phyloP scores from a whole-genome alignment of 2,888 invertebrate species.

The Lissocephala sabroskyi region DNA sequence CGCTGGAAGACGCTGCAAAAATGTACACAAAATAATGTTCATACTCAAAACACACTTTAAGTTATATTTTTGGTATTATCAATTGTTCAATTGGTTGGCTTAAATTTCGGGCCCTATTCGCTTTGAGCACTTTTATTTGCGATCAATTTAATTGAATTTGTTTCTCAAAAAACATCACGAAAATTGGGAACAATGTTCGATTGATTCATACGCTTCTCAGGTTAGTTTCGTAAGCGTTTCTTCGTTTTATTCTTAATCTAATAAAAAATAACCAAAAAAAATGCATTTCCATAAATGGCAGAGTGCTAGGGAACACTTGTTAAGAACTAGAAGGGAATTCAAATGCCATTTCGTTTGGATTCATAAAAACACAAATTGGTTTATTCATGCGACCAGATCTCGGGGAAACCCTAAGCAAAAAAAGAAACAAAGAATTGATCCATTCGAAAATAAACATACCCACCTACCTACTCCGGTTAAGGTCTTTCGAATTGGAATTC shows the following conservation, averaged over 20 bases:
- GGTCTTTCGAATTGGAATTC: constrained; percentile 7
- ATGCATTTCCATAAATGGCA: background rate
- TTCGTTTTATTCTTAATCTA: constrained; percentile 3
- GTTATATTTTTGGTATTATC: constrained; percentile 37
- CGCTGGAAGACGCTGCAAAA: constrained; percentile 94
- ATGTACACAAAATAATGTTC: constrained; percentile 73
- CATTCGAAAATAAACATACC: constrained; percentile 30
- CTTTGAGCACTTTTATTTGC: constrained; percentile 19
- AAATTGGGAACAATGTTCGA: constrained; percentile 71
- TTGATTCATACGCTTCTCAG: constrained; percentile 16
- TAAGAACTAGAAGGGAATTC: no score
- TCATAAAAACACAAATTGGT: no score
- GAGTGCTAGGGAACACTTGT: no score
- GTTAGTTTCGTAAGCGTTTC: background rate
- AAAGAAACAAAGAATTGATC: constrained; percentile 10
- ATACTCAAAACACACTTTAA: constrained; percentile 73
- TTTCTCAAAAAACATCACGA: constrained; percentile 54
- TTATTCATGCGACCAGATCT: no score
- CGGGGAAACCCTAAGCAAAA: background rate
- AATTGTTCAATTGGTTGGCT: constrained; percentile 19
- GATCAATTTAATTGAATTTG: background rate
- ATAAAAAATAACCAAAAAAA: background rate
- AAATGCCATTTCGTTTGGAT: no score
- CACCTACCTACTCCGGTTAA: constrained; percentile 35
- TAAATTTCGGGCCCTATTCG: constrained; percentile 22